Percentiles rank a stretch among this genome's conserved stretches.
Evolutionary conservation across 2,797 vertebrate species (phyloP).

Genomic region (Euthynnus affinis): DNA sequence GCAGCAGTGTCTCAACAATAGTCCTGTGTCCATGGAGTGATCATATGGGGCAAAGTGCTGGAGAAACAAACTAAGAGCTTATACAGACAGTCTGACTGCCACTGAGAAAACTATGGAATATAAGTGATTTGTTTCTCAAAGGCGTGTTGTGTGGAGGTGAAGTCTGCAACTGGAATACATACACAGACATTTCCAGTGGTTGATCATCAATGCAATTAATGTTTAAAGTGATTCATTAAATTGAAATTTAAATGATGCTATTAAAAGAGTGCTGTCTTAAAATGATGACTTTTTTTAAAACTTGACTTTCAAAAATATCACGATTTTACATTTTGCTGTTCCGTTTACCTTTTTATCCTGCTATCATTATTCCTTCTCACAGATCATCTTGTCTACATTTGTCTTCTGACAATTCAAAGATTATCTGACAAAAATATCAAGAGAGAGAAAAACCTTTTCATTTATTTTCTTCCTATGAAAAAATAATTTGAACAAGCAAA

Average conservation of each 20-base stretch:
- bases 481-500: too few relatives aligned
- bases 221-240: neutral
- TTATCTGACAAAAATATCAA: neutral
- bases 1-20: neutral
- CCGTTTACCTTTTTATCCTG: neutral
- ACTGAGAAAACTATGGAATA: neutral
- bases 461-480: too few relatives aligned
- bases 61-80: neutral
- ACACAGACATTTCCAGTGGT: too few relatives aligned
- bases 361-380: too few relatives aligned
- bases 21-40: slow-evolving; percentile 3
- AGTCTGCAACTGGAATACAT: neutral
- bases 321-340: too few relatives aligned
- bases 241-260: neutral
- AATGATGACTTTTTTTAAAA: too few relatives aligned
- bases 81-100: neutral
- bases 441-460: neutral
- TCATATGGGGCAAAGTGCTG: slow-evolving; percentile 1
- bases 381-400: too few relatives aligned
- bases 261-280: neutral
- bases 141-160: neutral
- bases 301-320: too few relatives aligned
- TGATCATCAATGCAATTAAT: neutral
- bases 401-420: neutral
- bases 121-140: neutral